phyloP scores from a whole-genome alignment of 1,140 invertebrate genomes.

The Trigoniulus corallinus region DNA sequence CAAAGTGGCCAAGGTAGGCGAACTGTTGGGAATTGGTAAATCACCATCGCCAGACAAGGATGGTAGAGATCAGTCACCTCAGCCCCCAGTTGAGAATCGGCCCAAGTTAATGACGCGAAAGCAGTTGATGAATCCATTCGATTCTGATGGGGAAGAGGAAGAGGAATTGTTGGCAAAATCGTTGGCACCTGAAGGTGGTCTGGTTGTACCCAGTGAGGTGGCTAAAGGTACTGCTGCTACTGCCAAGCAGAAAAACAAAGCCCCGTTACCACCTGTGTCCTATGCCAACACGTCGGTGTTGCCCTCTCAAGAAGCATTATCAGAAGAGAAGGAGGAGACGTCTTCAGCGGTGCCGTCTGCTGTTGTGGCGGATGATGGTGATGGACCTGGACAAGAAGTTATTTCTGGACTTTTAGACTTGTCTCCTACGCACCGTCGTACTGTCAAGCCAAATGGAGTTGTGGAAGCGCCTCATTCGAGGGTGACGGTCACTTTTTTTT shows the following conservation, averaged over 20 bases:
- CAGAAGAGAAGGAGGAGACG: not conserved
- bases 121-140: constrained; percentile 75
- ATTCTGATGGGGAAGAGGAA: constrained; percentile 74
- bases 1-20: not conserved
- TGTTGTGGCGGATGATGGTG: not conserved
- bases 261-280: no score
- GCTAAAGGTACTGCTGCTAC: not conserved
- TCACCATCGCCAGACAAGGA: not conserved
- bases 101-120: constrained; percentile 57
- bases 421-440: not conserved
- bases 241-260: constrained; percentile 6
- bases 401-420: not conserved
- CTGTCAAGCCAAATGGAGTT: not conserved
- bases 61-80: not conserved
- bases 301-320: not conserved
- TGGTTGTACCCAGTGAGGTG: not conserved
- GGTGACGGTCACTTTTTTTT: no score
- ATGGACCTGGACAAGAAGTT: no score
- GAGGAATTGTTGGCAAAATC: constrained; percentile 13
- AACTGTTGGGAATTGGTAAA: not conserved
- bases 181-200: not conserved
- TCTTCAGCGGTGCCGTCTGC: not conserved
- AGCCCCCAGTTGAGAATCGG: constrained; percentile 4
- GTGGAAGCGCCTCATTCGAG: not conserved
- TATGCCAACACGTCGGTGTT: no score